phyloP scores from a whole-genome alignment of 2,888 invertebrate genomes.

The Plebejus argus region DNA sequence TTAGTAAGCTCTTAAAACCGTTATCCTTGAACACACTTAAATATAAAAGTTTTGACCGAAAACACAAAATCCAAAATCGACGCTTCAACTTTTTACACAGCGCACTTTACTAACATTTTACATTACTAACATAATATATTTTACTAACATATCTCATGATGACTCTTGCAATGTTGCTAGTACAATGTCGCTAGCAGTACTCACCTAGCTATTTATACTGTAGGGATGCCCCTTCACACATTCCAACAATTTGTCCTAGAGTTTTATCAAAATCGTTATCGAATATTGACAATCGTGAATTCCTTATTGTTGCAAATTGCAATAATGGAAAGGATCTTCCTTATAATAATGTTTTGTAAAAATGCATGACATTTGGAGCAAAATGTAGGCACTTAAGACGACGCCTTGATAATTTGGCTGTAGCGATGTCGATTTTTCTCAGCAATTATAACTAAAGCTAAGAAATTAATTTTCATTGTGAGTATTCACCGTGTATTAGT shows the following conservation, averaged over 20 bases:
- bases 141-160: conserved; percentile 26
- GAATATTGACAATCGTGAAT: conserved; percentile 2
- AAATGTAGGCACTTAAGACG: no score
- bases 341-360: not conserved
- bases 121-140: not conserved
- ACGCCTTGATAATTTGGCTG: no score
- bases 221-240: not conserved
- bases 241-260: not conserved
- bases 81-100: not conserved
- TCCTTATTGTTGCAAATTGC: not conserved
- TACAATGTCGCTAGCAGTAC: not conserved
- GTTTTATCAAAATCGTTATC: not conserved
- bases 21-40: not conserved
- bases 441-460: no score
- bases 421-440: no score
- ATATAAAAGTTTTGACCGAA: not conserved
- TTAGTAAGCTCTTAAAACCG: no score
- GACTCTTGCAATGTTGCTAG: not conserved
- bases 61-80: not conserved
- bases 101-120: not conserved
- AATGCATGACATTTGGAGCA: no score
- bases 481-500: no score
- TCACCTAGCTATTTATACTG: not conserved
- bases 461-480: no score
- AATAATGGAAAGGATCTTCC: not conserved